Base-by-base conservation (phyloP, 2,113 vertebrate genomes). In the Embiotoca jacksoni region DNA sequence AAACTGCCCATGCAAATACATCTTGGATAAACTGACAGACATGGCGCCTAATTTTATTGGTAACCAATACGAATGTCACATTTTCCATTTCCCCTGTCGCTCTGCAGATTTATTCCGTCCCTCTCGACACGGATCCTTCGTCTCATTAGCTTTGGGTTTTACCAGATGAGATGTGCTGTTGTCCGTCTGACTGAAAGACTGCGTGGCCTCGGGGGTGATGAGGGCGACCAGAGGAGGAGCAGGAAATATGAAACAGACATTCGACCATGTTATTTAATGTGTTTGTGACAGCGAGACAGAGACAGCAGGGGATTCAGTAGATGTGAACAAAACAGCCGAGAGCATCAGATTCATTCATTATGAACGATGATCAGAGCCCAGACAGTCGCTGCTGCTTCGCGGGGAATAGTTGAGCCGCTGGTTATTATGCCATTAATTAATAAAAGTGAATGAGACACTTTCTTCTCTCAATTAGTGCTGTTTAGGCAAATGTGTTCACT, bases 361-460 rank as follows among this genome's bases (percentile, higher is more conserved):
- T 75, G 57, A 59, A 72, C 2, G 44, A 63, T 75, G 57, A 81
- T 37, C 52, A 54, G 30, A 33, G 47, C 49, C 63, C 46, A 69
- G 59, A 3, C 60, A 44, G 60, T 53, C 23, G 5, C 71, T 58
- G 70, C 69, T 61, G 85, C 59, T 70, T 61, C 23, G 54, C 0
- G 23, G 79, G 59, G 69, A 87, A 61, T n/a, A 66, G 32, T 31
- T 44, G 46, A 67, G 78, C 78, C 5, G 3, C 47, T 37, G 70
- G 71, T 62, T 55, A 68, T 58, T 46, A 59, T 75, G 56, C 60
- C 49, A 63, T 81, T 60, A 16, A 55, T 81, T 62, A 59, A 75
- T 79, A 16, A 58, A 70, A 37, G 46, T 78, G 13, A 81, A 39
- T 32, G 55, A 70, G 54, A 39, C 58, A 1, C 31, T 32, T 46